A percentile compares a stretch with the other conserved stretches of the same genome.
phyloP scores from a whole-genome alignment of 2,797 vertebrate species.

The Dermochelys coriacea region DNA sequence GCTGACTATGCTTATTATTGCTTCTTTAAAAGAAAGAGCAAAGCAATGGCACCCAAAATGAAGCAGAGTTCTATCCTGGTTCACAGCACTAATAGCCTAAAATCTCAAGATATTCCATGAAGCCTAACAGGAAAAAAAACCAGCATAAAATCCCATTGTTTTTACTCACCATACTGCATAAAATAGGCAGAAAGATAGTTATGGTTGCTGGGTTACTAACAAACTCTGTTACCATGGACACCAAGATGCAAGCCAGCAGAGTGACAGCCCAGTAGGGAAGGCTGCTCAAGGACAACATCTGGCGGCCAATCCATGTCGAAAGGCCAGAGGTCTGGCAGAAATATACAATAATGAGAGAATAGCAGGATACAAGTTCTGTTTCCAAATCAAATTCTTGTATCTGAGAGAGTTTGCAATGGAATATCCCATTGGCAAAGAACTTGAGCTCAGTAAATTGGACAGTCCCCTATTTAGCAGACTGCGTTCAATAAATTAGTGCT shows the following conservation, averaged over 20 bases:
- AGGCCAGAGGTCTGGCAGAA: conserved; percentile 91
- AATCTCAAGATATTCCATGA: not conserved
- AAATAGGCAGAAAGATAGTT: conserved; percentile 97
- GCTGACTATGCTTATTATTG: not conserved
- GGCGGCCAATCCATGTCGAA: conserved; percentile 95
- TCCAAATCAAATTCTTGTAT: not conserved
- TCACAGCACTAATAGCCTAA: not conserved
- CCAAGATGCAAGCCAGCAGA: conserved; percentile 93
- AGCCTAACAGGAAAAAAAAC: not conserved
- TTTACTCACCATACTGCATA: conserved; percentile 92
- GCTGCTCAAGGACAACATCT: conserved; percentile 95
- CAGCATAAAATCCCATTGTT: not conserved
- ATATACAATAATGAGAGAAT: not conserved
- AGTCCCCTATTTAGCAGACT: not conserved
- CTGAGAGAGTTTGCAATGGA: not conserved
- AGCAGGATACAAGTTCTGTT: not conserved
- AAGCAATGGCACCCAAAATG: not conserved
- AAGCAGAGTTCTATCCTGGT: not conserved
- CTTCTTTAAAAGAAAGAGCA: not conserved
- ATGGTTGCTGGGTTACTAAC: conserved; percentile 98
- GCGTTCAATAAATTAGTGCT: not conserved
- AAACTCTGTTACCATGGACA: conserved; percentile 95
- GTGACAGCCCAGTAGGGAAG: conserved; percentile 96
- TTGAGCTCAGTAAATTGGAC: not conserved
- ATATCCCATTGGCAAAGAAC: not conserved